Conservation (phyloP, 2,888 invertebrate species). For the Eupithecia vulgata region DNA sequence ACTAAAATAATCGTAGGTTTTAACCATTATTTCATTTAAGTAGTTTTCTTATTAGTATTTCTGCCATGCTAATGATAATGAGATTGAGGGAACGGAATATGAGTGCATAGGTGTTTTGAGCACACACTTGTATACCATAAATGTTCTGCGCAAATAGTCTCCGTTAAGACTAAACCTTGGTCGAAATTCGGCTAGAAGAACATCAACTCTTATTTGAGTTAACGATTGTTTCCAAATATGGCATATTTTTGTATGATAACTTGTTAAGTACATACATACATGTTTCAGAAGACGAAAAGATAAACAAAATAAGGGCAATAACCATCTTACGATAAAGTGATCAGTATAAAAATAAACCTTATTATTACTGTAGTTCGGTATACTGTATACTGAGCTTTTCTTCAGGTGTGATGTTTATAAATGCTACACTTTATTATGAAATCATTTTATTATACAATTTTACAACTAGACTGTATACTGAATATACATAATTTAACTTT, state of each 20-base stretch:
- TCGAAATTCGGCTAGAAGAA: background rate
- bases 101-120: background rate
- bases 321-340: conserved; percentile 10
- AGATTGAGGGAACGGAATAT: background rate
- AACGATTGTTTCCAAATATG: background rate
- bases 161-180: background rate
- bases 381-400: conserved; percentile 72
- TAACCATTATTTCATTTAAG: background rate
- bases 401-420: conserved; percentile 81
- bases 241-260: conserved; percentile 2
- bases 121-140: background rate
- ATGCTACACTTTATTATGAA: conserved; percentile 57
- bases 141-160: background rate
- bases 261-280: background rate
- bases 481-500: conserved; percentile 69
- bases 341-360: conserved; percentile 36
- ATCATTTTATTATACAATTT: conserved; percentile 57
- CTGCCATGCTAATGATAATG: background rate
- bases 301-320: background rate
- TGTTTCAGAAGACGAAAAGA: background rate
- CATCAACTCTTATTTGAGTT: background rate
- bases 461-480: conserved; percentile 60
- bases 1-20: background rate
- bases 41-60: background rate
- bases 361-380: conserved; percentile 52